phyloP scores from a whole-genome alignment of 2,888 invertebrate genomes.

The Netelia inedita region DNA sequence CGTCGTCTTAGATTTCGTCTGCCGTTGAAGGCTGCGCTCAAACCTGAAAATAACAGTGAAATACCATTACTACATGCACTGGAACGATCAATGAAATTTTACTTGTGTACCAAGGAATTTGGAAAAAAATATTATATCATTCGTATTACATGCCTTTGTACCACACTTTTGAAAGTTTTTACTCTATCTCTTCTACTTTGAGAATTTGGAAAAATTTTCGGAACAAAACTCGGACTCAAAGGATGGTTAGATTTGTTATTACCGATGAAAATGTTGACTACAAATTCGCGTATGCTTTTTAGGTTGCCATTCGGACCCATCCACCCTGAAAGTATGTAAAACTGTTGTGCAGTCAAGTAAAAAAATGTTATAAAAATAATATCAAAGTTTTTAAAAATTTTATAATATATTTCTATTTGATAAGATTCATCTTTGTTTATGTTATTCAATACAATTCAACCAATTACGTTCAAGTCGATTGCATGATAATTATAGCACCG shows the following conservation, averaged over 20 bases:
- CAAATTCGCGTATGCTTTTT: conserved; percentile 36
- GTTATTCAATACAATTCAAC: too few species aligned
- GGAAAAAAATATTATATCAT: conserved; percentile 8
- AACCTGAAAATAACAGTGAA: conserved; percentile 18
- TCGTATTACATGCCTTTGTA: conserved; percentile 26
- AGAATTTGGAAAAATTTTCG: conserved; percentile 42
- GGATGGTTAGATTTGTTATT: conserved; percentile 53
- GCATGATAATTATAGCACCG: not conserved
- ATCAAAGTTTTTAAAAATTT: not conserved
- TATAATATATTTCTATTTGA: not conserved
- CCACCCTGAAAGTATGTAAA: conserved; percentile 7
- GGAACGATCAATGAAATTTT: not conserved
- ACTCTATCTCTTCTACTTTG: not conserved
- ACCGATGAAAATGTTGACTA: conserved; percentile 53
- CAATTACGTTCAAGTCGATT: too few species aligned
- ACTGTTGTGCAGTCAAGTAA: not conserved
- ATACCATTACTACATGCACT: conserved; percentile 5
- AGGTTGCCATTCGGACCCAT: conserved; percentile 45
- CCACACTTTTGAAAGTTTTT: not conserved
- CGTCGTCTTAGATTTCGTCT: conserved; percentile 6
- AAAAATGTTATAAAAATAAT: not conserved
- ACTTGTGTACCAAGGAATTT: not conserved
- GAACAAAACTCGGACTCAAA: conserved; percentile 40
- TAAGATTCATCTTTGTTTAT: too few species aligned
- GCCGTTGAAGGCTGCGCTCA: conserved; percentile 12